Evolutionary conservation across 2,888 invertebrate genomes (phyloP).

Genomic region (Ectemnius cavifrons): DNA sequence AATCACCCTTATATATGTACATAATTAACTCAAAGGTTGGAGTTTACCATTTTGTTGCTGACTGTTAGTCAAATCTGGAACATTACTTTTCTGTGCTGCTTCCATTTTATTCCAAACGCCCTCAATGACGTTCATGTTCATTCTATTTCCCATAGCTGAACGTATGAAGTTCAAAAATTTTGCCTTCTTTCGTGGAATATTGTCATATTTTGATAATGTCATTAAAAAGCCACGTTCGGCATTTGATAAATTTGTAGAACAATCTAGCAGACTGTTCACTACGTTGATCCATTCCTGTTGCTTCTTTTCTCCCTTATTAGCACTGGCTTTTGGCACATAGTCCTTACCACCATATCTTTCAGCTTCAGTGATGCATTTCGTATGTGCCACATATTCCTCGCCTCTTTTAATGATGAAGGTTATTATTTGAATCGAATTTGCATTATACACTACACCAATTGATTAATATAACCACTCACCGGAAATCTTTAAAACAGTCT

Average conservation of each 20-base stretch:
- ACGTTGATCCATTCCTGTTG: slow-evolving; percentile 91
- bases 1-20: neutral
- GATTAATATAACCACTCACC: slow-evolving; percentile 78
- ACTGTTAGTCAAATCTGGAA: slow-evolving; percentile 18
- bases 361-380: slow-evolving; percentile 84
- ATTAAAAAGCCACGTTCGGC: slow-evolving; percentile 83
- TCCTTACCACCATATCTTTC: slow-evolving; percentile 93
- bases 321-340: slow-evolving; percentile 83
- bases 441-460: neutral
- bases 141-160: slow-evolving; percentile 81
- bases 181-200: slow-evolving; percentile 91
- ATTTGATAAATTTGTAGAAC: slow-evolving; percentile 80
- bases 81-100: slow-evolving; percentile 62
- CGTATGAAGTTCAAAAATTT: slow-evolving; percentile 90
- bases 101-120: slow-evolving; percentile 84
- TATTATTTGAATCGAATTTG: neutral
- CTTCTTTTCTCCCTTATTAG: slow-evolving; percentile 91
- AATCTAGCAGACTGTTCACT: slow-evolving; percentile 83
- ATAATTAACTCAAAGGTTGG: neutral
- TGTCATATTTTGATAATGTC: slow-evolving; percentile 85
- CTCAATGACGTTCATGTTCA: slow-evolving; percentile 81
- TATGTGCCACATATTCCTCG: slow-evolving; percentile 81
- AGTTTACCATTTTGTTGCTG: slow-evolving; percentile 35
- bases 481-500: slow-evolving; percentile 95
- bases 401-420: slow-evolving; percentile 80